Base-by-base conservation (phyloP, 2,888 invertebrate species). In the Eubasilissa splendida region DNA sequence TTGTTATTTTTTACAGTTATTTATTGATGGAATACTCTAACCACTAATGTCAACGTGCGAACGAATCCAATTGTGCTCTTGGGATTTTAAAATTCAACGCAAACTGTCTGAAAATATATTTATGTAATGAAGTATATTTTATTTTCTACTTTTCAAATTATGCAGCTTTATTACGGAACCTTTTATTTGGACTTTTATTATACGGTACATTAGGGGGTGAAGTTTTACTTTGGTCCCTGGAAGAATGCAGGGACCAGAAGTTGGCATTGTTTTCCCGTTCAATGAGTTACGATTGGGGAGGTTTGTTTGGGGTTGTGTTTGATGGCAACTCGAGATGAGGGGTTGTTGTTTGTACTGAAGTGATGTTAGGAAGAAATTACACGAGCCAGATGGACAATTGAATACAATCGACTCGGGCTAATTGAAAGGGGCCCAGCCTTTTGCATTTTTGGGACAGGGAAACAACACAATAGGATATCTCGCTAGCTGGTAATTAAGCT, bases 301-400 rank as follows among this genome's bases (percentile, higher is more conserved):
- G 42, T 42, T 58, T 58, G 58, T 58, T 58, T 58, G 58, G 12
- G 58, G 12, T 58, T 11, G 42, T 42, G n/a, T 58, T 58, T 58
- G 58, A 58, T n/a, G 58, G 58, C 58, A 4, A 10, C 58, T 58
- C 58, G 9, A 58, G 58, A n/a, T n/a, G 58, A 58, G 58, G 58
- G 58, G 58, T 58, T 58, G n/a, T 58, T 58, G 58, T 58, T 58
- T 58, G 58, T n/a, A 9, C 58, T 58, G 58, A n/a, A 58, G 58
- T 58, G 58, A 42, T 42, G 42, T 58, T 58, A n/a, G 58, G 12
- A 58, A 58, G 58, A 58, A 58, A 58, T 58, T 58, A 58, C 58
- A 58, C 58, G 58, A n/a, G n/a, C 58, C 58, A 58, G 58, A 58
- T 58, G n/a, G 11, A 58, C 58, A 58, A 58, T 58, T 58, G 58